Evolutionary conservation across 2,888 invertebrate genomes (phyloP).

Genomic region (Orthosia gothica): DNA sequence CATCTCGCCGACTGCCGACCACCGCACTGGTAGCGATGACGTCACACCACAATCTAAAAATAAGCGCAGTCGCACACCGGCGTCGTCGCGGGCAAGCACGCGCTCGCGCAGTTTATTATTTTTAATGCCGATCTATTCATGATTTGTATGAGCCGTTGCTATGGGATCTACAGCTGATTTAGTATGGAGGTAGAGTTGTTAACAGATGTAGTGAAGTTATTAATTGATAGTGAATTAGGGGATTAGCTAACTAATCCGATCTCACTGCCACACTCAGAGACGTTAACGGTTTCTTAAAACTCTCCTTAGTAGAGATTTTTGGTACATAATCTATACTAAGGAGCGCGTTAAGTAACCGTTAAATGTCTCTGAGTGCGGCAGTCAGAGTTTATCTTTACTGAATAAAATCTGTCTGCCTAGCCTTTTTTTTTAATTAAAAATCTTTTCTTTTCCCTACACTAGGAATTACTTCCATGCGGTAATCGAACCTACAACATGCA

Average conservation of each 20-base stretch:
- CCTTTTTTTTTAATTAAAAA: too few species aligned
- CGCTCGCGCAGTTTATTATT: slow-evolving; percentile 54
- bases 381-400: not conserved
- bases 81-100: slow-evolving; percentile 26
- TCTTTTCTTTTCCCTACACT: too few species aligned
- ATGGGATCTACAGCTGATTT: slow-evolving; percentile 42
- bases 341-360: too few species aligned
- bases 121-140: slow-evolving; percentile 49
- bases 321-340: too few species aligned
- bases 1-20: slow-evolving; percentile 16
- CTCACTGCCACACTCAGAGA: too few species aligned
- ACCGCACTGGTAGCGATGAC: slow-evolving; percentile 23
- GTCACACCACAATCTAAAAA: slow-evolving; percentile 56
- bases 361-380: too few species aligned
- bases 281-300: too few species aligned
- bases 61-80: slow-evolving; percentile 51
- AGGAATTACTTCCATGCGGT: too few species aligned
- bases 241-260: too few species aligned
- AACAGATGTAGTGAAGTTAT: slow-evolving; percentile 25
- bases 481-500: too few species aligned
- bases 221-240: not conserved
- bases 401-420: too few species aligned
- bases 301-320: too few species aligned
- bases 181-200: not conserved
- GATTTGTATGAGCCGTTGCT: slow-evolving; percentile 55